phyloP scores from a whole-genome alignment of 2,113 vertebrate genomes.

The Epinephelus moara region DNA sequence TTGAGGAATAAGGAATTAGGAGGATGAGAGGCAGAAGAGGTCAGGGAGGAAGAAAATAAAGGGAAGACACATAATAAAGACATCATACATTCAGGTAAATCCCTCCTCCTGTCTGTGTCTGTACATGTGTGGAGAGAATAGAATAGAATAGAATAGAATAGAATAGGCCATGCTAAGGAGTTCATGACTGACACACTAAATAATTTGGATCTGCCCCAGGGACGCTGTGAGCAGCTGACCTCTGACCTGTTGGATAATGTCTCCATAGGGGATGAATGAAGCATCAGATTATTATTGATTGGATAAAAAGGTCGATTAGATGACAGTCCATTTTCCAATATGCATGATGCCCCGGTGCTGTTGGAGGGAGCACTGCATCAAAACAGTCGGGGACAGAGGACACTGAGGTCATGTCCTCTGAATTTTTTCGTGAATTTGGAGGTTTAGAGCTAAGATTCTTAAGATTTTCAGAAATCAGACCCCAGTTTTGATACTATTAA shows the following conservation, averaged over 20 bases:
- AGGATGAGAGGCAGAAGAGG: constrained; percentile 27
- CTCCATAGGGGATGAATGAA: constrained; percentile 26
- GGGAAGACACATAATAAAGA: constrained; percentile 10
- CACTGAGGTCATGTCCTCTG: not conserved
- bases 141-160: not conserved
- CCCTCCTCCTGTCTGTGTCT: not conserved
- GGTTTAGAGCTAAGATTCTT: not conserved
- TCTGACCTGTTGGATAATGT: constrained; percentile 10
- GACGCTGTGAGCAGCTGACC: constrained; percentile 14
- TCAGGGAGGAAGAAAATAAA: not conserved
- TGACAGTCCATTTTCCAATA: not conserved
- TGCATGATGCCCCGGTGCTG: not conserved
- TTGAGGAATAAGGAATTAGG: constrained; percentile 57
- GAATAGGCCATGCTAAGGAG: not conserved
- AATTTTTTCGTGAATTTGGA: not conserved
- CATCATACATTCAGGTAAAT: constrained; percentile 20
- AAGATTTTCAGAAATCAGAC: not conserved
- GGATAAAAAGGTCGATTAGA: constrained; percentile 11
- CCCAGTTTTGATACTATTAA: not conserved
- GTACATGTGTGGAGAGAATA: not conserved
- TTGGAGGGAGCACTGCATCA: not conserved
- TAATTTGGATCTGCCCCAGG: constrained; percentile 1
- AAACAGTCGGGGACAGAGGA: not conserved
- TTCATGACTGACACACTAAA: constrained; percentile 11
- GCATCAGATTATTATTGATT: constrained; percentile 13